phyloP scores from a whole-genome alignment of 2,113 vertebrate genomes.

The Charina bottae region DNA sequence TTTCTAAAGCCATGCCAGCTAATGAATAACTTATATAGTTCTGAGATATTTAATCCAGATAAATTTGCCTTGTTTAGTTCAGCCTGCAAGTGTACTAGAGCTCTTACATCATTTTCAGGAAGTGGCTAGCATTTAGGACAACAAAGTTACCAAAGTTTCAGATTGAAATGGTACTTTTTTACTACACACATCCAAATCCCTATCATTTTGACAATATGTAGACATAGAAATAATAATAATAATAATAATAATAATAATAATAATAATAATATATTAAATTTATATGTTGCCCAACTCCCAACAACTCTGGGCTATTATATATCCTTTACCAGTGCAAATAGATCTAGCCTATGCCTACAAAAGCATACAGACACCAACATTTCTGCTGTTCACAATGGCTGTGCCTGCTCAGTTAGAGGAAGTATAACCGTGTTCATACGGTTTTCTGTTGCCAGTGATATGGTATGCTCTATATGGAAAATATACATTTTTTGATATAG shows the following conservation, averaged over 20 bases:
- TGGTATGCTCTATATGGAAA: neutral
- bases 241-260: too few relatives aligned
- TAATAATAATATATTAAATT: too few relatives aligned
- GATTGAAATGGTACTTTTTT: neutral
- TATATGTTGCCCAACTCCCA: too few relatives aligned
- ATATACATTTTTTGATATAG: neutral
- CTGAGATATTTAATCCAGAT: neutral
- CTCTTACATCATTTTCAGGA: constrained; percentile 7
- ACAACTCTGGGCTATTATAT: too few relatives aligned
- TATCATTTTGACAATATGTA: neutral
- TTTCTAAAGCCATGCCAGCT: neutral
- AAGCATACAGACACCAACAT: neutral
- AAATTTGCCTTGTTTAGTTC: neutral
- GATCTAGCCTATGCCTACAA: neutral
- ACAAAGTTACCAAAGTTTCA: neutral
- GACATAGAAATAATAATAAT: too few relatives aligned
- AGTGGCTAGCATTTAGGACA: neutral
- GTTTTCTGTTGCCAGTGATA: neutral
- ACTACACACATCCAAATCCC: neutral
- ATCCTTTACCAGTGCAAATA: neutral
- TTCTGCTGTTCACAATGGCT: neutral
- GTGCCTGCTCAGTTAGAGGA: neutral
- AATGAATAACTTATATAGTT: neutral
- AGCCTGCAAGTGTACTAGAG: neutral
- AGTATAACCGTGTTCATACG: neutral